Base-by-base conservation (phyloP, 2,888 invertebrate genomes). In the Brachyptera putata region DNA sequence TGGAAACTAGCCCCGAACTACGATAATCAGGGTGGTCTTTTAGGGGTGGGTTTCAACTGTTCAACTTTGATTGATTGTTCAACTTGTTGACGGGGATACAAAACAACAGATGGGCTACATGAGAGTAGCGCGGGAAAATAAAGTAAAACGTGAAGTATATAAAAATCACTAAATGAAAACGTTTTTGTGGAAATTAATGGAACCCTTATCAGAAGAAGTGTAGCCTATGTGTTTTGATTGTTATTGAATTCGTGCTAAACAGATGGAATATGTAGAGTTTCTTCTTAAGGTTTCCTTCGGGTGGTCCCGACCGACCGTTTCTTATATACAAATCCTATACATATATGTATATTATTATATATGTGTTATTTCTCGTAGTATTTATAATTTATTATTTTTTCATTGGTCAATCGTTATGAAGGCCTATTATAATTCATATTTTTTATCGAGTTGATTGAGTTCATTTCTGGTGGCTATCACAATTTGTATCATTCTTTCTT, bases 21-120 rank as follows among this genome's bases (percentile, higher is more conserved):
- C n/a, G 46, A 46, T 46, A 46, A 46, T 24, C 46, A 46, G 46
- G 46, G 46, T 46, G 46, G 46, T 46, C 46, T 46, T 3, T 5
- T 5, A 9, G 16, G 43, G 22, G 22, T 24, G 24, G 3, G 46
- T 46, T 21, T n/a, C 22, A 46, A 21, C 46, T n/a, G 4, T 7
- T 3, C 24, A 2, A 1, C 1, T 5, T 21, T 46, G 46, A 46
- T 46, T 46, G 46, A 46, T 46, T 13, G 46, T 24, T 24, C 24
- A 22, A 21, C 46, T 46, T 46, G 46, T 46, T 46, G 46, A 46
- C 46, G 24, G 24, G n/a, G 39, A 4, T 39, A n/a, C 41, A 18
- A 41, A 24, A 46, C 24, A 46, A 46, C 46, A 46, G 46, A 22
- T 46, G 46, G 41, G 41, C 3, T 18, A 41, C 41, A 21, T 41